Base-by-base conservation (phyloP, 2,888 invertebrate genomes). In the Petrolisthes manimaculis region DNA sequence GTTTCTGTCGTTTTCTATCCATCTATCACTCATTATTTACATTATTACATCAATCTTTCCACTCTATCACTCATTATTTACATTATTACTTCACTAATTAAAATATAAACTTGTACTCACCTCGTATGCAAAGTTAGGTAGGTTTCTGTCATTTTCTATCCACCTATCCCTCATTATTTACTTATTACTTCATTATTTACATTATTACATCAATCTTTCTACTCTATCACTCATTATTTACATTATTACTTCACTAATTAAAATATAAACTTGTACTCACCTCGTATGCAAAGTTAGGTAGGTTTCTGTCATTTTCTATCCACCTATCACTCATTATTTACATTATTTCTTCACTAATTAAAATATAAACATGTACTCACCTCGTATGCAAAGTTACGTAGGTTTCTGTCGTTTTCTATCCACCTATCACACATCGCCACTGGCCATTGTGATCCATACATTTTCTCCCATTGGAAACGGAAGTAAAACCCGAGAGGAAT, bases 401-500 rank as follows among this genome's bases (percentile, higher is more conserved):
- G 93, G 92, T 95, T 95, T 92, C 97, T 94, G 93, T 98, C 97
- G 81, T 96, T 95, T 93, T 95, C 95, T 75, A 97, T 95, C 99
- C 99, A 99, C 92, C 96, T 95, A 93, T 97, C 96, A 93, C 99
- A 99, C 92, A 97, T 94, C 5, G 95, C 94, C 89, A 95, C 95
- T 0, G 97, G 95, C 99, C 99, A 99, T 88, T 95, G 95, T 5
- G 93, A 92, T 0, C 99, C 99, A 92, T 96, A 95, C 81, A 95
- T 93, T 24, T 95, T 94, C 92, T 96, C 96, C 98, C 98, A 98
- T 93, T 98, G 97, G 0, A 96, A 95, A 0, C 95, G 95, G 92
- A 98, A 97, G 93, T 98, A 98, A 98, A 98, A 98, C 0, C 95
- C 97, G 14, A 98, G 93, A 2, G 98, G 98, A 91, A 98, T 96